Evolutionary conservation across 2,113 vertebrate species (phyloP).

Genomic region (Ophiodon elongatus): DNA sequence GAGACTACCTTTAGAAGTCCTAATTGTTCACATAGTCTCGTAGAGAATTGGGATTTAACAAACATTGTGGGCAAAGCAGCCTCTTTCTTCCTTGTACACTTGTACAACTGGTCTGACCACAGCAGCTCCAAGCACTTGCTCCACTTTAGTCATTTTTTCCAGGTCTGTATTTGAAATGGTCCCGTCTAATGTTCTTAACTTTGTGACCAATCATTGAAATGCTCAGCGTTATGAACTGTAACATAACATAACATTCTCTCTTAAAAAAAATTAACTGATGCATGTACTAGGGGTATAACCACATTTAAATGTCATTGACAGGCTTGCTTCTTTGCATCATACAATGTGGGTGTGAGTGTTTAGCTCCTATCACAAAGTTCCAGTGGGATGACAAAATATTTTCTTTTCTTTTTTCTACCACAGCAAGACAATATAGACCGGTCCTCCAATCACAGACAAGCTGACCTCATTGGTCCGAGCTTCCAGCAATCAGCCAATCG

Average conservation of each 20-base stretch:
- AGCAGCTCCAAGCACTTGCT: too few species aligned
- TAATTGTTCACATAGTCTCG: background rate
- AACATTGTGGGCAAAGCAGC: background rate
- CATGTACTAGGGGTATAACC: background rate
- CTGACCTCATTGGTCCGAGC: slow-evolving; percentile 85
- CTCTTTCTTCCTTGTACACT: background rate
- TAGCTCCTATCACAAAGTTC: slow-evolving; percentile 15
- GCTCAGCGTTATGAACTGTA: too few species aligned
- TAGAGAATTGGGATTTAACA: background rate
- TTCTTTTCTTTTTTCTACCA: slow-evolving; percentile 29
- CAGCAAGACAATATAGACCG: slow-evolving; percentile 92
- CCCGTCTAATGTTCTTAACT: background rate
- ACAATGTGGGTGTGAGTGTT: background rate
- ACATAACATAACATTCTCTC: background rate
- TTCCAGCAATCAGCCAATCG: slow-evolving; percentile 86
- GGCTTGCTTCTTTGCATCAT: background rate
- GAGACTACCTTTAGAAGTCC: background rate
- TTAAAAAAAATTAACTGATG: background rate
- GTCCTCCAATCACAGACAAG: slow-evolving; percentile 83
- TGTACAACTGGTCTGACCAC: background rate
- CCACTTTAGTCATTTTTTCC: too few species aligned
- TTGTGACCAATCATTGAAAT: background rate
- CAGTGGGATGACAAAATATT: background rate
- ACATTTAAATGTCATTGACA: background rate
- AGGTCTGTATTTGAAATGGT: background rate